Percentiles rank a stretch among this genome's conserved stretches.
phyloP scores from a whole-genome alignment of 2,113 vertebrate genomes.

The Gymnarchus niloticus region DNA sequence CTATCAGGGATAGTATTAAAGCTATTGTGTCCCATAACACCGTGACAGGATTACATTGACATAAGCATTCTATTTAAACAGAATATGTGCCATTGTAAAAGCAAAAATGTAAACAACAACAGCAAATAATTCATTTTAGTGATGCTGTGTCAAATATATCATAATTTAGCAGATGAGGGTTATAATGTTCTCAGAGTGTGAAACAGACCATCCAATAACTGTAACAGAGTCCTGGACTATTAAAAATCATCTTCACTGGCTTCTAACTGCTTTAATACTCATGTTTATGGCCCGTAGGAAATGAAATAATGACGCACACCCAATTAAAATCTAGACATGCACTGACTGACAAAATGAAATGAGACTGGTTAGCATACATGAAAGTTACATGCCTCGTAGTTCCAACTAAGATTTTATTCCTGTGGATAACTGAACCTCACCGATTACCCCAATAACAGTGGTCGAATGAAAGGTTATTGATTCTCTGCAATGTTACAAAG shows the following conservation, averaged over 20 bases:
- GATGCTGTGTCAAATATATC: background rate
- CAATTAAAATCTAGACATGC: background rate
- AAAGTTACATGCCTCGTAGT: background rate
- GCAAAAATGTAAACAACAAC: background rate
- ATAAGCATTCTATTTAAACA: constrained; percentile 5
- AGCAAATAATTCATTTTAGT: background rate
- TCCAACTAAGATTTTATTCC: background rate
- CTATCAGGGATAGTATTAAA: background rate
- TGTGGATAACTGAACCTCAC: background rate
- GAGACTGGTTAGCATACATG: background rate
- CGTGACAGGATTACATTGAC: background rate
- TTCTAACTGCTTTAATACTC: background rate
- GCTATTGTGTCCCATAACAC: constrained; percentile 10
- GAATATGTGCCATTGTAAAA: background rate
- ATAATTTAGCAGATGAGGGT: background rate
- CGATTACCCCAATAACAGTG: background rate
- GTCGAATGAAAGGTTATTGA: background rate
- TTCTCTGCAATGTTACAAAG: background rate
- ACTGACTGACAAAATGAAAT: background rate
- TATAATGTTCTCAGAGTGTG: background rate
- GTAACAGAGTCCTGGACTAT: background rate
- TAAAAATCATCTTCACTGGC: background rate
- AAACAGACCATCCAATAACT: background rate
- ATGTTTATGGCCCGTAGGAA: background rate
- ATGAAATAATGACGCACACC: background rate